Evolutionary conservation across 2,113 vertebrate genomes (phyloP), one percentile per base, ranked within the genome.

Genomic region (Megalops atlanticus): DNA sequence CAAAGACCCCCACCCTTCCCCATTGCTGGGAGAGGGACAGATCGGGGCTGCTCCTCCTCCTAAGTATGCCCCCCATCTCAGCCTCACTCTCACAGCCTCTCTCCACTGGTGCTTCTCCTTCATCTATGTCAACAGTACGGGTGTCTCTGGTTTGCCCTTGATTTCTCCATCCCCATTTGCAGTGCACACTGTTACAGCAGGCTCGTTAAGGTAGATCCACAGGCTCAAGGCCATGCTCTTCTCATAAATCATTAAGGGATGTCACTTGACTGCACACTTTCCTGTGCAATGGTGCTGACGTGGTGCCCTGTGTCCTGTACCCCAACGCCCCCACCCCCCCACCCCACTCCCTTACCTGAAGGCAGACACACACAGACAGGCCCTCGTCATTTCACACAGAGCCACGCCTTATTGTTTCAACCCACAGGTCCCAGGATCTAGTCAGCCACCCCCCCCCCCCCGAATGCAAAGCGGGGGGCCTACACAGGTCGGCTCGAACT

Each of bases 171-270:
- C 68, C 84, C 85, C 86, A 85, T 84, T n/a, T 84, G 85, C 86
- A 89, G 84, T 90, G 81, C 85, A 81, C 89, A 88, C 87, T 89
- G 80, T 72, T 81, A 82, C 45, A 40, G 82, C 45, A 72, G 47
- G 80, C 49, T 74, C 21, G 74, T 52, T 40, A 27, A 45, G 27
- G 31, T 41, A 76, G 39, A 81, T 85, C 84, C 85, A 70, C 77
- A 80, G 86, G 58, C 77, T 74, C 78, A 33, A 76, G 49, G 14
- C 54, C 36, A 38, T 21, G 70, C 86, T 82, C 77, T 82, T 76
- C 84, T 85, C 52, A 12, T 15, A 38, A 24, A 52, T 16, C 64
- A 41, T 39, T 52, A 38, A 81, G 71, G 78, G 80, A 81, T 82
- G 79, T 83, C 82, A 86, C 81, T 90, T 89, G 47, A 49, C 10